Conservation (phyloP, 2,113 vertebrate genomes). For the Anarrhichthys ocellatus region DNA sequence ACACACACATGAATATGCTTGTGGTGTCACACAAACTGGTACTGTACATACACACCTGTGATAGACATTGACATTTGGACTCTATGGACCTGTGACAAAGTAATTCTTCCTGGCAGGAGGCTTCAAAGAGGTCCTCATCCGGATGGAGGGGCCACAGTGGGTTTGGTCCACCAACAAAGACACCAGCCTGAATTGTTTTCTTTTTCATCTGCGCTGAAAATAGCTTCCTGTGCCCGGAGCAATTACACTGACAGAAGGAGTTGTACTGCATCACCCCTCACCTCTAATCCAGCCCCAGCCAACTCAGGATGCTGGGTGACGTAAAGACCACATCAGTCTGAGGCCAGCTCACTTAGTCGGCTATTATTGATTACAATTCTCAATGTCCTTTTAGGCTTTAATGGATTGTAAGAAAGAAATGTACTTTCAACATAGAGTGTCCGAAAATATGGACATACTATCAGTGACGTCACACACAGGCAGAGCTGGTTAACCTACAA, state of each 20-base stretch:
- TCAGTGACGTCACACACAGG: not conserved
- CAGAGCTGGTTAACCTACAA: not conserved
- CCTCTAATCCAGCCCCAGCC: constrained; percentile 10
- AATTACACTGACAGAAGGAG: constrained; percentile 43
- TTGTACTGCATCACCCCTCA: constrained; percentile 18
- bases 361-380: not conserved
- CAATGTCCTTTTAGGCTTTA: not conserved
- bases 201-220: constrained; percentile 13
- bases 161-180: constrained; percentile 40
- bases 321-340: constrained; percentile 8
- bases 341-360: not conserved
- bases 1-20: not conserved
- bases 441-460: not conserved
- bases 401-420: not conserved
- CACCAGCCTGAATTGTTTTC: not conserved
- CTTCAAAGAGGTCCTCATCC: constrained; percentile 55
- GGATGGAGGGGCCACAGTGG: constrained; percentile 28
- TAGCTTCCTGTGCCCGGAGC: constrained; percentile 26
- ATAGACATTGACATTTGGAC: constrained; percentile 23
- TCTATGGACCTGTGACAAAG: constrained; percentile 30
- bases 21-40: not conserved
- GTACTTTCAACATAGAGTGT: not conserved
- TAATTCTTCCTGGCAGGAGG: constrained; percentile 40
- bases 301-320: constrained; percentile 9
- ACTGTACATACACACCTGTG: constrained; percentile 16